Evolutionary conservation across 2,888 invertebrate genomes (phyloP).

Genomic region (Andrena haemorrhoa): DNA sequence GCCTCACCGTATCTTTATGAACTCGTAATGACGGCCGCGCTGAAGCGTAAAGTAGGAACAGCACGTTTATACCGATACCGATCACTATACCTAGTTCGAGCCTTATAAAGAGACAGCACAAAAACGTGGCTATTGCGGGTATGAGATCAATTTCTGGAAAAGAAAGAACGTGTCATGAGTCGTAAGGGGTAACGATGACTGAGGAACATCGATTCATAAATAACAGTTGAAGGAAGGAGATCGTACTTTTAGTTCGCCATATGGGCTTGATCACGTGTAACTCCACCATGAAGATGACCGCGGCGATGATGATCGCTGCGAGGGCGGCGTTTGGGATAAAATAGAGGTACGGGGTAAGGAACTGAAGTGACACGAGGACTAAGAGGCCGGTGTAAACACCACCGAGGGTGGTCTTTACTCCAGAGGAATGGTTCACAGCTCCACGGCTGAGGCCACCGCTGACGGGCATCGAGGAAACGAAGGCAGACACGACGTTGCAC

Average conservation of each 20-base stretch:
- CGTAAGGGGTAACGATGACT: background rate
- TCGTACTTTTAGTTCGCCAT: slow-evolving; percentile 89
- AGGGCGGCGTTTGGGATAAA: slow-evolving; percentile 89
- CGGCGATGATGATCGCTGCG: slow-evolving; percentile 90
- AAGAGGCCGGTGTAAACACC: slow-evolving; percentile 88
- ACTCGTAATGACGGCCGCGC: slow-evolving; percentile 88
- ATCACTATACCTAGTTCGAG: slow-evolving; percentile 89
- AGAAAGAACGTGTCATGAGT: slow-evolving; percentile 19
- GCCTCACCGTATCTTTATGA: slow-evolving; percentile 86
- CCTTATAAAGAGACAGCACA: slow-evolving; percentile 88
- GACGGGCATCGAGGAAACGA: slow-evolving; percentile 89
- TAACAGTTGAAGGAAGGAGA: background rate
- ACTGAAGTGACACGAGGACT: slow-evolving; percentile 86
- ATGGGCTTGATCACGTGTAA: slow-evolving; percentile 88
- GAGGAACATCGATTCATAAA: too few species aligned
- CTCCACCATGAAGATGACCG: slow-evolving; percentile 90
- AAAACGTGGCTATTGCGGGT: slow-evolving; percentile 88
- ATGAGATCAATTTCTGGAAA: slow-evolving; percentile 89
- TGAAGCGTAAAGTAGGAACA: slow-evolving; percentile 88
- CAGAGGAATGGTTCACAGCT: slow-evolving; percentile 90
- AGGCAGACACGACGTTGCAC: slow-evolving; percentile 89
- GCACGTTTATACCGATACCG: slow-evolving; percentile 88
- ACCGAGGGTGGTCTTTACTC: slow-evolving; percentile 89
- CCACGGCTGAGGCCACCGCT: slow-evolving; percentile 88
- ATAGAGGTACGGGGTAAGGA: slow-evolving; percentile 89